phyloP scores from a whole-genome alignment of 2,113 vertebrate genomes.

The Hippocampus abdominalis region DNA sequence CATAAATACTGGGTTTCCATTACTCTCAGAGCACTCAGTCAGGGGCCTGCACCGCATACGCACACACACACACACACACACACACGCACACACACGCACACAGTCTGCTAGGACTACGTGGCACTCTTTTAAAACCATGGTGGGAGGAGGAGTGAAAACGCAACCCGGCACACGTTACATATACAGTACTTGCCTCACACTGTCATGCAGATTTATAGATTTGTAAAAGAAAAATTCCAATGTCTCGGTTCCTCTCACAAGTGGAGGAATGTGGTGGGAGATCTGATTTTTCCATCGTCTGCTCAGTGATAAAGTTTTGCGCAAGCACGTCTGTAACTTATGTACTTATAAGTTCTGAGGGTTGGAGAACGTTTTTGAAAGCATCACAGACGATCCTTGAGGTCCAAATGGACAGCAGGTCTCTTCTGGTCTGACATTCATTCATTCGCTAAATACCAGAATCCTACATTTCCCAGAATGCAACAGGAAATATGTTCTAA shows the following conservation, averaged over 20 bases:
- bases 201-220: conserved; percentile 18
- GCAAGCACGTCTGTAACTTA: not conserved
- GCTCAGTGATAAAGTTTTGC: not conserved
- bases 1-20: conserved; percentile 72
- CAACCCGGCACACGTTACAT: conserved; percentile 40
- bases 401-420: not conserved
- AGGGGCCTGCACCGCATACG: conserved; percentile 38
- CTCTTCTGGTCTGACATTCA: not conserved
- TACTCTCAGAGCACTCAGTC: conserved; percentile 49
- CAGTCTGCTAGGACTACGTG: conserved; percentile 71
- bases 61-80: conserved; percentile 33
- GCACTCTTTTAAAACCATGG: conserved; percentile 62
- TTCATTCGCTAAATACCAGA: not conserved
- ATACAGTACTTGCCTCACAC: conserved; percentile 12
- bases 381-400: not conserved
- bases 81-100: conserved; percentile 45
- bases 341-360: not conserved
- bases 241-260: conserved; percentile 9
- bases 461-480: conserved; percentile 1
- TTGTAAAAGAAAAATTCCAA: conserved; percentile 1
- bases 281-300: not conserved
- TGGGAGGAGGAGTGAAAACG: conserved; percentile 59
- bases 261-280: not conserved
- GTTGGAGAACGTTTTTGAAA: not conserved
- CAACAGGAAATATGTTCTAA: not conserved